Conservation (phyloP, 1,140 invertebrate genomes). For the Ceratoteleas bidentatus region DNA sequence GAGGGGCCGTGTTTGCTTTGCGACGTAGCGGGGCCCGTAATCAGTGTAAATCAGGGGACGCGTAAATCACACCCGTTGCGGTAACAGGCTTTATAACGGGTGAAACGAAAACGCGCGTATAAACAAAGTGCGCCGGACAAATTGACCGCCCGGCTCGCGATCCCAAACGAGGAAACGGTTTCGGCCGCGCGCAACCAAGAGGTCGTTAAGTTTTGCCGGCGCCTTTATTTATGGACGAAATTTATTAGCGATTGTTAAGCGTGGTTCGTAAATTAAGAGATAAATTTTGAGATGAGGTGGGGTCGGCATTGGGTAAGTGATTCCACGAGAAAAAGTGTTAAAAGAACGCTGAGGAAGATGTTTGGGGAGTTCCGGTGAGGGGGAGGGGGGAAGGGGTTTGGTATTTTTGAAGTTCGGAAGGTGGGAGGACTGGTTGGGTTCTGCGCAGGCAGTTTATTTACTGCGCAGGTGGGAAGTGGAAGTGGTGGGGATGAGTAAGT, state of each 20-base stretch:
- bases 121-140: conserved; percentile 40
- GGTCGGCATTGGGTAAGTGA: too few species aligned
- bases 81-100: conserved; percentile 76
- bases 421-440: not conserved
- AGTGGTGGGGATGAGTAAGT: too few species aligned
- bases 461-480: too few species aligned
- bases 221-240: conserved; percentile 44
- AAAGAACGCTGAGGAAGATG: too few species aligned
- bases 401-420: not conserved
- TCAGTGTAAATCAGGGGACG: conserved; percentile 81
- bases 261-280: conserved; percentile 47
- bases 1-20: conserved; percentile 77
- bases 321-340: too few species aligned
- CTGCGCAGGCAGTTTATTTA: too few species aligned
- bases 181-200: conserved; percentile 12
- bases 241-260: conserved; percentile 54
- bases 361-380: too few species aligned
- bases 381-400: too few species aligned
- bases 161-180: conserved; percentile 43
- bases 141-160: conserved; percentile 34
- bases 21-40: conserved; percentile 78
- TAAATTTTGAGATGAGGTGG: conserved; percentile 43
- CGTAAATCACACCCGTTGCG: conserved; percentile 80
- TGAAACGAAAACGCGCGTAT: conserved; percentile 56
- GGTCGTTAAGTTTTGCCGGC: conserved; percentile 45